Conservation (phyloP, 2,888 invertebrate species). For the Noctua pronuba region DNA sequence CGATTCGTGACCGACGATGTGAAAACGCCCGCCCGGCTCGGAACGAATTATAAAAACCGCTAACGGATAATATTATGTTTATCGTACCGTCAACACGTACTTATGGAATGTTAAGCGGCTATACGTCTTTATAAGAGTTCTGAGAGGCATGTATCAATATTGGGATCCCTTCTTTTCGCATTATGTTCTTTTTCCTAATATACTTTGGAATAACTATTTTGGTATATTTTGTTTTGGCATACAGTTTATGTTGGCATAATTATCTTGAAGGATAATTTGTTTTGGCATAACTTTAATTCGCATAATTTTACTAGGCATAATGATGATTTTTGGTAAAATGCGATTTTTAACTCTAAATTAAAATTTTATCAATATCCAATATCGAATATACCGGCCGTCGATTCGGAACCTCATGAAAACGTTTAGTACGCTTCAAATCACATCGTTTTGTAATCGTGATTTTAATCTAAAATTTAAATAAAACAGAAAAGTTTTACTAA, state of each 20-base stretch:
- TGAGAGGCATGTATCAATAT: not conserved
- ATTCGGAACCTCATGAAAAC: not conserved
- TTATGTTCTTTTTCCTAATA: no score
- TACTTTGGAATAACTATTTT: no score
- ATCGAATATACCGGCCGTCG: not conserved
- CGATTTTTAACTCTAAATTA: no score
- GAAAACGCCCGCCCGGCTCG: conserved; percentile 34
- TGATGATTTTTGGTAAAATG: no score
- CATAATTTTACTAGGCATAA: no score
- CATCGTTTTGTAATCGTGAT: not conserved
- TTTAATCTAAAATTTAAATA: not conserved
- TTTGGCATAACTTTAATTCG: no score
- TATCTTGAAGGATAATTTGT: no score
- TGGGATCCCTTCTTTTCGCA: no score
- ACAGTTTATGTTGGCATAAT: no score
- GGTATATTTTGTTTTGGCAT: no score
- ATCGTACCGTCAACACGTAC: conserved; percentile 39
- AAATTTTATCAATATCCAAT: no score
- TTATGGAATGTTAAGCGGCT: not conserved
- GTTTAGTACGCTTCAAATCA: not conserved
- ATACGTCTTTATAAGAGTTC: not conserved
- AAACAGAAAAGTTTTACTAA: not conserved
- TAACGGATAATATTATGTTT: conserved; percentile 38
- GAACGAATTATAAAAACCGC: conserved; percentile 46
- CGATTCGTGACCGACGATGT: conserved; percentile 47